These are phyloP conservation scores for Protobothrops mucrosquamatus DNA, from an alignment of 2,113 vertebrate species.

Conservation along the genomic window DNA sequence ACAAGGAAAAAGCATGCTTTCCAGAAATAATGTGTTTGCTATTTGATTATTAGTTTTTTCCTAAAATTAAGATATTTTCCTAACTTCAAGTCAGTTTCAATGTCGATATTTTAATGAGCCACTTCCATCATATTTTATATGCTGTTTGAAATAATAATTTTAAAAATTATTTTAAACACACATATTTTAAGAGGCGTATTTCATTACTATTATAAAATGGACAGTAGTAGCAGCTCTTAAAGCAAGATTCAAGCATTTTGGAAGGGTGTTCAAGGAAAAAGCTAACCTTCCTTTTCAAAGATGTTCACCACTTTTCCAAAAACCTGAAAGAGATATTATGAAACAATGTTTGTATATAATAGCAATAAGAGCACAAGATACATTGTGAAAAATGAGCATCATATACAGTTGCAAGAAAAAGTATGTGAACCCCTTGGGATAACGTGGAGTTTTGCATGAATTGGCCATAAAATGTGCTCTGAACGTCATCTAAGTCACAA, in stretches of 20 bases:
- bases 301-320: slow-evolving; percentile 88
- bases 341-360: neutral
- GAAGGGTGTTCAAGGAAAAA: slow-evolving; percentile 46
- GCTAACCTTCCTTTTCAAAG: slow-evolving; percentile 86
- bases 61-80: slow-evolving; percentile 35
- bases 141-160: slow-evolving; percentile 56
- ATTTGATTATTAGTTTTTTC: slow-evolving; percentile 49
- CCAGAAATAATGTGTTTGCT: slow-evolving; percentile 10
- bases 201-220: slow-evolving; percentile 67
- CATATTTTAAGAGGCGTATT: slow-evolving; percentile 55
- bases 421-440: no score
- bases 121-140: slow-evolving; percentile 42
- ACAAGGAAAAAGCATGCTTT: slow-evolving; percentile 36
- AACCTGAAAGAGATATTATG: slow-evolving; percentile 76
- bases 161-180: slow-evolving; percentile 62
- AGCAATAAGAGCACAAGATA: neutral
- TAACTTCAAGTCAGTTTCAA: neutral
- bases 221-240: slow-evolving; percentile 72
- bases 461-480: no score
- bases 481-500: no score
- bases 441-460: no score
- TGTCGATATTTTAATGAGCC: neutral
- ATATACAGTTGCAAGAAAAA: neutral
- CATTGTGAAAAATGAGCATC: neutral
- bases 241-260: slow-evolving; percentile 74